Base-by-base conservation (phyloP, 2,113 vertebrate species). In the Notarius quadriscutis region DNA sequence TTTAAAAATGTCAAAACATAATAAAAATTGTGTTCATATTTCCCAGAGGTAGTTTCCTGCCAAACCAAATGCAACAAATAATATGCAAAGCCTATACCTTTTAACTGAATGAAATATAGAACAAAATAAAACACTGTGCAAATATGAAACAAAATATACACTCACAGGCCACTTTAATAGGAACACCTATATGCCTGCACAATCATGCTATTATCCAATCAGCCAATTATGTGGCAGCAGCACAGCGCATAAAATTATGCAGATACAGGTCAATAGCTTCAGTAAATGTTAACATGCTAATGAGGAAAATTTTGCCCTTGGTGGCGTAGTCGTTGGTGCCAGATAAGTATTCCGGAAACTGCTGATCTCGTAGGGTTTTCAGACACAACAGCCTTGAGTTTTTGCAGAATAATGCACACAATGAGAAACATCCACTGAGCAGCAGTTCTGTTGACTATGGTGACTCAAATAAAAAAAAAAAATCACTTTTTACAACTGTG, bases 11-110 rank as follows among this genome's bases (percentile, higher is more conserved):
- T 20, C 0, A 5, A 27, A 53, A 51, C n/a, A 18, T 30, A 18
- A 30, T 27, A 51, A 27, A 65, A 65, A 65, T 82, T 14, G 50
- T 53, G 25, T 53, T 34, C 18, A 11, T 80, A 77, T 57, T 27
- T 27, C 25, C n/a, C 20, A 30, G 65, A 88, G 87, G 83, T 85
- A 88, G 11, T 57, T 84, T 87, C 20, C 58, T 6, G 30, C 41
- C 57, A 86, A 83, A 86, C 12, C 72, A 86, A 15, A 51, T 51
- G 6, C 69, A 34, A 83, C 71, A n/a, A 85, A 85, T 20, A 41
- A 69, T 8, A 77, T 60, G 22, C 30, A 25, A 22, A n/a, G 25
- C 60, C 41, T 81, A 71, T 81, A 69, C 9, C 2, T 25, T 81
- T 27, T 85, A 82, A 67, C 6, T 51, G 48, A 1, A 25, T 88